These are phyloP conservation scores for Apamea monoglypha DNA, from an alignment of 2,888 invertebrate species.

Conservation along the genomic window DNA sequence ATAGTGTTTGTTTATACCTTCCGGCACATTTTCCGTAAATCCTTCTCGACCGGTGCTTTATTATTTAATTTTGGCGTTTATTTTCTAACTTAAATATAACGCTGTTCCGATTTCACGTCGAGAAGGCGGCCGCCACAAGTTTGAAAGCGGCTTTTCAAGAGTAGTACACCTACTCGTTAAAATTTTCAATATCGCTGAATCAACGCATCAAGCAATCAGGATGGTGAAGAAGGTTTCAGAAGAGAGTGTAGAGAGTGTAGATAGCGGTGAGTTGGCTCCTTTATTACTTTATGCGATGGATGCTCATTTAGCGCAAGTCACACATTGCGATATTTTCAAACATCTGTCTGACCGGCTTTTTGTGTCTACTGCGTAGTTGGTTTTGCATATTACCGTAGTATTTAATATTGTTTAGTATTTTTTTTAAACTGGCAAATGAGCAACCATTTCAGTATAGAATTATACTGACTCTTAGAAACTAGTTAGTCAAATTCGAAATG, in stretches of 20 bases:
- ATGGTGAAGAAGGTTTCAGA: constrained; percentile 91
- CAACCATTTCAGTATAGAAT: constrained; percentile 18
- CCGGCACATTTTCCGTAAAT: constrained; percentile 86
- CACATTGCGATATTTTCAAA: constrained; percentile 58
- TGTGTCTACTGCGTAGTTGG: constrained; percentile 72
- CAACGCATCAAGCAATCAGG: constrained; percentile 85
- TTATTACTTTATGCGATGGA: constrained; percentile 43
- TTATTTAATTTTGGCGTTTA: constrained; percentile 82
- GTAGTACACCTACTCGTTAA: constrained; percentile 87
- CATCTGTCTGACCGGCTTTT: constrained; percentile 69
- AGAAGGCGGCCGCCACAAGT: constrained; percentile 88
- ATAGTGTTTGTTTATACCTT: constrained; percentile 89
- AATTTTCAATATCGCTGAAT: constrained; percentile 84
- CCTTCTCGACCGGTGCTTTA: constrained; percentile 89
- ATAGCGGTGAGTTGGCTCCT: constrained; percentile 86
- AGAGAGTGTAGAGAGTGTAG: constrained; percentile 90
- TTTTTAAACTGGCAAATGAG: constrained; percentile 35
- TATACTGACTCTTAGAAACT: constrained; percentile 6
- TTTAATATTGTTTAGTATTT: constrained; percentile 2
- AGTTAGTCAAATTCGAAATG: constrained; percentile 43
- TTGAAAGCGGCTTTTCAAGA: constrained; percentile 90
- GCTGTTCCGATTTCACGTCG: constrained; percentile 89
- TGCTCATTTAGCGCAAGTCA: constrained; percentile 55
- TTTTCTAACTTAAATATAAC: constrained; percentile 82
- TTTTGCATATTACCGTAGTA: constrained; percentile 53